Evolutionary conservation across 2,888 invertebrate genomes (phyloP).

Genomic region (Papilio demoleus): DNA sequence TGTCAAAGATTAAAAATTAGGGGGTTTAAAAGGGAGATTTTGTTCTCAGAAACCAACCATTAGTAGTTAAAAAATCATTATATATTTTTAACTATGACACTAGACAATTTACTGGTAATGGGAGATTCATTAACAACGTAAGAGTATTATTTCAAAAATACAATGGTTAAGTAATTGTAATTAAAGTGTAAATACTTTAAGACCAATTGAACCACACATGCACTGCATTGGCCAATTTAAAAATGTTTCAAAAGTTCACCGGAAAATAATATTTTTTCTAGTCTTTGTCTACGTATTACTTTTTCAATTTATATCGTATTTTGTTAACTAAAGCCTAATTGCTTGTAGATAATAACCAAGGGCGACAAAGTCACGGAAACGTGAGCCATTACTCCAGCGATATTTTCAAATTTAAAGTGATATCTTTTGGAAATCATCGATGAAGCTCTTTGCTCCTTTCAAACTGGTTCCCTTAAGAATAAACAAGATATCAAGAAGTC

Average conservation of each 20-base stretch:
- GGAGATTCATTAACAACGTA: neutral
- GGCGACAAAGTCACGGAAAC: conserved; percentile 2
- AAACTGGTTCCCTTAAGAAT: too few relatives aligned
- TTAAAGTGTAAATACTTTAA: neutral
- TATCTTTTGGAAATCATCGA: neutral
- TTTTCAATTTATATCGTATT: neutral
- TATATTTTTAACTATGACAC: neutral
- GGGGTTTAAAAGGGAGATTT: too few relatives aligned
- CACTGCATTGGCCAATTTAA: too few relatives aligned
- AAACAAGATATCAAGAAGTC: too few relatives aligned
- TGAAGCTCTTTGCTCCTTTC: too few relatives aligned
- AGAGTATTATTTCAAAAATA: neutral
- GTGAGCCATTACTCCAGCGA: neutral
- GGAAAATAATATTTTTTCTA: neutral
- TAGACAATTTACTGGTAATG: neutral
- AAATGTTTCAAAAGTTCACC: neutral
- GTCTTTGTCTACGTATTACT: neutral
- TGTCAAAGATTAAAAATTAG: too few relatives aligned
- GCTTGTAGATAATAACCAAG: conserved; percentile 6
- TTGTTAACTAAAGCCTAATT: conserved; percentile 9
- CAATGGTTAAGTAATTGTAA: neutral
- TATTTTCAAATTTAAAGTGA: neutral
- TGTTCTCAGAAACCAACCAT: too few relatives aligned
- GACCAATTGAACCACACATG: too few relatives aligned
- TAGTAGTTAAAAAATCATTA: neutral